Evolutionary conservation across 2,113 vertebrate genomes (phyloP).

Genomic region (Emydura subglobosa): DNA sequence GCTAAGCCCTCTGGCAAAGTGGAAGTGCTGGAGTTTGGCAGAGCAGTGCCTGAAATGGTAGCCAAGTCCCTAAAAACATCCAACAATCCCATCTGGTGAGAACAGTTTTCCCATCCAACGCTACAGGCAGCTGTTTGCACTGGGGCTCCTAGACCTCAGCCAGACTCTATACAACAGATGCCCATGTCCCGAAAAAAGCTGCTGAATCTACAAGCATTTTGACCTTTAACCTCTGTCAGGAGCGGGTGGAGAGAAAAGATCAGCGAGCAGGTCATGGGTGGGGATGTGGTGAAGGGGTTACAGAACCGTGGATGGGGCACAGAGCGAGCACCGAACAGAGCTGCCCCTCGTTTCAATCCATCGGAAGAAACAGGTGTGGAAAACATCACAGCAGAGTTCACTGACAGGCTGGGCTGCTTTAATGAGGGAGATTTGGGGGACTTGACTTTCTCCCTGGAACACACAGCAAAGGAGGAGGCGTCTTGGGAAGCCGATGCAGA

Average conservation of each 20-base stretch:
- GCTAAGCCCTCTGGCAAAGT: conserved; percentile 17
- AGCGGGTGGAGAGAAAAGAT: background rate
- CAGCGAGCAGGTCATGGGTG: background rate
- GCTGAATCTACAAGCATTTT: background rate
- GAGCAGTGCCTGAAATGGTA: background rate
- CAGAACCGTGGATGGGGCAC: no score
- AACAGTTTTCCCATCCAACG: background rate
- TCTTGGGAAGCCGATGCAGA: background rate
- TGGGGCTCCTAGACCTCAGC: no score
- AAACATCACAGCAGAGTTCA: background rate
- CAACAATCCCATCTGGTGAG: background rate
- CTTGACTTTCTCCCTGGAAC: background rate
- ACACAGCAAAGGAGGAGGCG: background rate
- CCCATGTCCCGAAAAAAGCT: no score
- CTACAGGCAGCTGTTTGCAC: background rate
- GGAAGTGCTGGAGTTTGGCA: background rate
- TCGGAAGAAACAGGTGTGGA: background rate
- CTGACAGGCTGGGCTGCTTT: background rate
- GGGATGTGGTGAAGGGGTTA: background rate
- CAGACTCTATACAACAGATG: no score
- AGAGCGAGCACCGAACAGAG: background rate
- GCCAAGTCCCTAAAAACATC: background rate
- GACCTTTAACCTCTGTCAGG: background rate
- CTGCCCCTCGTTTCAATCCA: background rate
- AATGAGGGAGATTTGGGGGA: background rate